Conservation (phyloP, 2,888 invertebrate genomes). For the Danaus chrysippus region DNA sequence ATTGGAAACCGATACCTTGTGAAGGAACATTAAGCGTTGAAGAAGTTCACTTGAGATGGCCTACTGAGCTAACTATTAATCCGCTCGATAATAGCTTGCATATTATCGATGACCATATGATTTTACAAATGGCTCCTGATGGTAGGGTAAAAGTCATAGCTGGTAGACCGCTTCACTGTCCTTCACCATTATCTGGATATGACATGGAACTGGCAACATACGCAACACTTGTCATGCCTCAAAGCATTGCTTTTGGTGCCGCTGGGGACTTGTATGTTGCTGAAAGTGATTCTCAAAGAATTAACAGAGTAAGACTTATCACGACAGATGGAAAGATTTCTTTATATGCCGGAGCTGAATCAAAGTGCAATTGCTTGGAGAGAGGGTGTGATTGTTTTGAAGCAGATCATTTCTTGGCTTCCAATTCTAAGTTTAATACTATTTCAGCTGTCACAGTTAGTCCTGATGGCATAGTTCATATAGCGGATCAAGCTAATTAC, state of each 20-base stretch:
- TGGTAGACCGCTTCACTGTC: constrained; percentile 95
- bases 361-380: constrained; percentile 95
- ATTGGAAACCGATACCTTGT: constrained; percentile 96
- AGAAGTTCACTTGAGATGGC: constrained; percentile 97
- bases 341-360: constrained; percentile 96
- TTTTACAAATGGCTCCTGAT: constrained; percentile 93
- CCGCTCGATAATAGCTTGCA: constrained; percentile 96
- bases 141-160: constrained; percentile 95
- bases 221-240: constrained; percentile 94
- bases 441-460: constrained; percentile 95
- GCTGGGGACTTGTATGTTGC: constrained; percentile 96
- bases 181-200: constrained; percentile 87
- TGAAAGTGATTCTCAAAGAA: constrained; percentile 96
- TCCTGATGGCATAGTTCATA: constrained; percentile 95
- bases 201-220: constrained; percentile 94
- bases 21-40: constrained; percentile 94
- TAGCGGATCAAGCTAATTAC: constrained; percentile 96
- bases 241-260: constrained; percentile 95
- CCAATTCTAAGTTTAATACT: constrained; percentile 95
- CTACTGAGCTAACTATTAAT: constrained; percentile 95
- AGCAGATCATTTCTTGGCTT: constrained; percentile 93
- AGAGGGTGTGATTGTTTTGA: constrained; percentile 95
- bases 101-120: constrained; percentile 98
- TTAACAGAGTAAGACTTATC: constrained; percentile 93
- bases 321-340: constrained; percentile 96